Evolutionary conservation across 2,113 vertebrate genomes (phyloP), one percentile per base, ranked within the genome.

Genomic region (Empidonax alnorum): DNA sequence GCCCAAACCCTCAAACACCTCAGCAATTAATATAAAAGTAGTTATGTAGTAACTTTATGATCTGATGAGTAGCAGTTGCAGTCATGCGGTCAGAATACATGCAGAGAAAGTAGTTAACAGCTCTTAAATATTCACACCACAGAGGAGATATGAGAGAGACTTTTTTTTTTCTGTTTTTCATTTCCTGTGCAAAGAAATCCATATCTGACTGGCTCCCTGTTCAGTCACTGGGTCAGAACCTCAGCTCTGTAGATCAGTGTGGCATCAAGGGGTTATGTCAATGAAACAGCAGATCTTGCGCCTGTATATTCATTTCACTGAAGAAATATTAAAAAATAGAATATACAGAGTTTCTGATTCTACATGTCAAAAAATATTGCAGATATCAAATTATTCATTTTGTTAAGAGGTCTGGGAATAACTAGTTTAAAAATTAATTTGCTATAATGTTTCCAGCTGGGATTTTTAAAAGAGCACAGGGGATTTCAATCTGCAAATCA

Each of bases 361-460:
- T 69, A 72, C 31, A 25, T 58, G n/a, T 74, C 79, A 76, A 96
- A 11, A 12, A 20, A 22, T n/a, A 10, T 82, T 84, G 35, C 31
- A 69, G 61, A 20, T 25, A 37, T 62, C 27, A 47, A 76, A 84
- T 75, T 89, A 52, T 73, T 84, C 83, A 77, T 66, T 91, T 71
- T 30, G 27, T 73, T 91, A 79, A 74, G 71, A 94, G 75, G 37
- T 84, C 79, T 92, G 39, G 47, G 42, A 93, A 88, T 76, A 65
- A 71, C 72, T 94, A n/a, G 47, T 91, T 94, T 94, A 72, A 85
- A 83, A 89, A 83, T 56, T 22, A 72, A 77, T 49, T 87, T 8
- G 90, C 77, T 93, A 3, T 56, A 93, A 96, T 90, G 50, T 81
- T 92, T 89, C 72, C 89, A 49, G 52, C 35, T 73, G 80, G 28